These are phyloP conservation scores for Oligia strigilis DNA, from an alignment of 2,888 invertebrate genomes.

Conservation along the genomic window DNA sequence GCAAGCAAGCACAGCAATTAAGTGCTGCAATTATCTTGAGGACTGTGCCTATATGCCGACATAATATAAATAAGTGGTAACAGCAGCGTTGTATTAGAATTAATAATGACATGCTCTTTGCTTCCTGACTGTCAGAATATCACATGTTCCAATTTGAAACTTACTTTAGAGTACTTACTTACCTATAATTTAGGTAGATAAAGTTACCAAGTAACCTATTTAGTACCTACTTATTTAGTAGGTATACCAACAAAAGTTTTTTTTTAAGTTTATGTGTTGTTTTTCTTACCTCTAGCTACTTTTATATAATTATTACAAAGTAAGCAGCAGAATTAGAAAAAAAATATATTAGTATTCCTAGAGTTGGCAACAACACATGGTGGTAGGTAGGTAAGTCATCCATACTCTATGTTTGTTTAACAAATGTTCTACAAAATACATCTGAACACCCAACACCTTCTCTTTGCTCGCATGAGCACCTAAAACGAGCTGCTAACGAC, in stretches of 20 bases:
- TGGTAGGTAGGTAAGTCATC: conserved; percentile 1
- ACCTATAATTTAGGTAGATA: not conserved
- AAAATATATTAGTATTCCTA: not conserved
- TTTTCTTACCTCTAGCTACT: not conserved
- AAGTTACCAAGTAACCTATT: not conserved
- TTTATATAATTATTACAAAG: not conserved
- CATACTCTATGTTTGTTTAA: conserved; percentile 26
- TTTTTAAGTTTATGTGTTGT: not conserved
- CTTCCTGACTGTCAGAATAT: conserved; percentile 23
- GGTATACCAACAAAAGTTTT: not conserved
- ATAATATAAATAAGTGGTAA: conserved; percentile 16
- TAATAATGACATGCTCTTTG: conserved; percentile 24
- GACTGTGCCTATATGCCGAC: conserved; percentile 14
- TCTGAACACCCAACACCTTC: conserved; percentile 5
- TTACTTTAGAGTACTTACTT: not conserved
- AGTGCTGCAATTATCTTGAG: conserved; percentile 29
- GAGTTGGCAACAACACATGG: conserved; percentile 11
- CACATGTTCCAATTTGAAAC: conserved; percentile 16
- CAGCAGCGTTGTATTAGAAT: conserved; percentile 10
- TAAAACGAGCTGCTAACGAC: conserved; percentile 4
- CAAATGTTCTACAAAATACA: conserved; percentile 28
- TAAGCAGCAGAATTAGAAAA: not conserved
- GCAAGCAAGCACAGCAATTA: conserved; percentile 17
- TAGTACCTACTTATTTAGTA: too few relatives aligned
- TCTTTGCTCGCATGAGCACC: not conserved